Evolutionary conservation across 2,797 vertebrate genomes (phyloP).

Genomic region (Sebastiscus albofasciatus): DNA sequence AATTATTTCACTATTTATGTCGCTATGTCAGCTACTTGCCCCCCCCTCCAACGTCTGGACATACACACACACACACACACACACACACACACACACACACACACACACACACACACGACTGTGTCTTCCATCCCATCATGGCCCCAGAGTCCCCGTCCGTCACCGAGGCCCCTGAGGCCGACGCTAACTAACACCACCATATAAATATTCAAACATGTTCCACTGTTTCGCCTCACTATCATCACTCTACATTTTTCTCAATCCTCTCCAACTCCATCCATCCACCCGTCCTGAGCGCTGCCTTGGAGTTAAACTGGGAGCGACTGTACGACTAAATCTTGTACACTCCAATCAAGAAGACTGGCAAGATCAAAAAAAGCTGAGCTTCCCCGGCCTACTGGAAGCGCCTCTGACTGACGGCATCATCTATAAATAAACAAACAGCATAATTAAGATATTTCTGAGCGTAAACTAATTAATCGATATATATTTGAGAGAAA

Average conservation of each 20-base stretch:
- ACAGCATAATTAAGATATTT: constrained; percentile 73
- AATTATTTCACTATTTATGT: constrained; percentile 81
- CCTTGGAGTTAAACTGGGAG: constrained; percentile 70
- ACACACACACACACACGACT: background rate
- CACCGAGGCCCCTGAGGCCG: constrained; percentile 59
- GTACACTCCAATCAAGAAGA: constrained; percentile 57
- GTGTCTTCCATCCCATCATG: constrained; percentile 57
- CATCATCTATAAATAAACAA: constrained; percentile 73
- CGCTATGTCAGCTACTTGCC: constrained; percentile 43
- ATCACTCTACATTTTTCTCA: constrained; percentile 66
- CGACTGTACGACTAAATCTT: constrained; percentile 58
- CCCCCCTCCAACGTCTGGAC: constrained; percentile 15
- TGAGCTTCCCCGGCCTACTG: constrained; percentile 39
- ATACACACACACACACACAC: background rate
- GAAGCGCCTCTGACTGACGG: constrained; percentile 62
- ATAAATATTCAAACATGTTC: constrained; percentile 83
- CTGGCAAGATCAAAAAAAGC: constrained; percentile 68
- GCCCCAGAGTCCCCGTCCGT: constrained; percentile 65
- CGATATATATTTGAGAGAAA: constrained; percentile 68
- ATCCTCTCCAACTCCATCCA: constrained; percentile 70
- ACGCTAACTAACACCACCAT: constrained; percentile 73
- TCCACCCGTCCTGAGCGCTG: constrained; percentile 68
- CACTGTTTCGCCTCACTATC: constrained; percentile 71
- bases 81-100: background rate
- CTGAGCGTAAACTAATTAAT: constrained; percentile 49